Evolutionary conservation across 1,140 invertebrate genomes (phyloP).

Genomic region (Drosophila ogumai): DNA sequence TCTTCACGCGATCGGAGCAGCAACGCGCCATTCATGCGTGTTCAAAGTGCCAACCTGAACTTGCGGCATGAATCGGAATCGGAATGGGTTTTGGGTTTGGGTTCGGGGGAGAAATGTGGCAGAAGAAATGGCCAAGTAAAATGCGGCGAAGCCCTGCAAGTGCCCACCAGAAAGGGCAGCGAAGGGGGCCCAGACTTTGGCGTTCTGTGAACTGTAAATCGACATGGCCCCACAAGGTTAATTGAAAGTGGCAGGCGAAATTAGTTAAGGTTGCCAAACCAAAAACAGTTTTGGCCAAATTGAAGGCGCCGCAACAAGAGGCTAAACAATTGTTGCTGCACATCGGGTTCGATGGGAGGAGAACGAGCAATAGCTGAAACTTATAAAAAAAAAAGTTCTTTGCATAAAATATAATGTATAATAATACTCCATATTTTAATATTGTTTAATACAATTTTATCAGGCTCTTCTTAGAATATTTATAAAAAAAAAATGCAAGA

Average conservation of each 20-base stretch:
- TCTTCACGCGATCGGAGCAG: conserved; percentile 69
- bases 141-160: conserved; percentile 58
- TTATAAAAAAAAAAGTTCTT: no score
- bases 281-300: conserved; percentile 10
- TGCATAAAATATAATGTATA: no score
- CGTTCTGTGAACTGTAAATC: conserved; percentile 60
- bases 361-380: background rate
- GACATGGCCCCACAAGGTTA: conserved; percentile 59
- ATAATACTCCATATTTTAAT: no score
- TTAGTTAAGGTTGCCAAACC: conserved; percentile 32
- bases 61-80: conserved; percentile 22
- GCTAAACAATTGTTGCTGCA: conserved; percentile 25
- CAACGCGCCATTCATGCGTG: conserved; percentile 65
- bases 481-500: no score
- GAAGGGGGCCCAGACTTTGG: conserved; percentile 14
- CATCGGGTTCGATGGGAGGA: no score
- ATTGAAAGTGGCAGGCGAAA: conserved; percentile 52
- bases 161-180: conserved; percentile 8
- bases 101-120: conserved; percentile 27
- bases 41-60: conserved; percentile 43
- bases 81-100: background rate
- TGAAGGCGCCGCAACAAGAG: background rate
- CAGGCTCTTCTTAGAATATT: no score
- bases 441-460: no score
- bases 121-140: conserved; percentile 25